Base-by-base conservation (phyloP, 1,140 invertebrate genomes). In the Chironomus striatipennis region DNA sequence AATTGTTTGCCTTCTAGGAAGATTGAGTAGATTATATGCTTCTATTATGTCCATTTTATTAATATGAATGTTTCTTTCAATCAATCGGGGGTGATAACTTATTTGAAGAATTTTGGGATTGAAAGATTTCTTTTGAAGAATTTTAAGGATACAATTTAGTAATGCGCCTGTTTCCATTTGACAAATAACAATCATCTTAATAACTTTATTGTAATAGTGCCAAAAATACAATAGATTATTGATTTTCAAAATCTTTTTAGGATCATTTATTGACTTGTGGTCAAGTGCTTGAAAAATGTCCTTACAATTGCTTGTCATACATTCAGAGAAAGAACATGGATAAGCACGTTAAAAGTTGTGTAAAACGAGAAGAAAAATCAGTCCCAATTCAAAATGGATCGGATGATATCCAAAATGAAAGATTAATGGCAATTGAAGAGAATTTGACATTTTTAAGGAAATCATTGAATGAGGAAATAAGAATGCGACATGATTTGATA, bases 281-380 rank as follows among this genome's bases (percentile, higher is more conserved):
- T 8, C 87, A 87, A 73, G 88, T 90, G 2, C 76, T 91, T 67
- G 87, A 90, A 77, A 86, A 89, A 78, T 91, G 90, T 75, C 84
- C 87, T 0, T 83, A 87, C 75, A 85, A 86, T 64, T 91, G 90
- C 75, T 87, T 88, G 0, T 86, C 85, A n/a, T 91, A 89, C 80
- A 83, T 90, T 15, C 86, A 87, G 57, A 82, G 90, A 70, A 86
- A 85, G 73, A 84, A 85, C 24, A 84, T 86, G 78, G 82, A 85
- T 2, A 82, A 84, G 1, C 90, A 91, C 75, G 79, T 84, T 24
- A 84, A 82, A 74, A 84, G 86, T 24, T 90, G 89, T 77, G 84
- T 84, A 0, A 83, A 86, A 77, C 73, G 73, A 0, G 18, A 18
- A 78, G 24, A 34, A 5, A 79, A 65, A 8, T 7, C 18, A 70